These are phyloP conservation scores for Numida meleagris DNA, from an alignment of 2,113 vertebrate species.

Conservation along the genomic window DNA sequence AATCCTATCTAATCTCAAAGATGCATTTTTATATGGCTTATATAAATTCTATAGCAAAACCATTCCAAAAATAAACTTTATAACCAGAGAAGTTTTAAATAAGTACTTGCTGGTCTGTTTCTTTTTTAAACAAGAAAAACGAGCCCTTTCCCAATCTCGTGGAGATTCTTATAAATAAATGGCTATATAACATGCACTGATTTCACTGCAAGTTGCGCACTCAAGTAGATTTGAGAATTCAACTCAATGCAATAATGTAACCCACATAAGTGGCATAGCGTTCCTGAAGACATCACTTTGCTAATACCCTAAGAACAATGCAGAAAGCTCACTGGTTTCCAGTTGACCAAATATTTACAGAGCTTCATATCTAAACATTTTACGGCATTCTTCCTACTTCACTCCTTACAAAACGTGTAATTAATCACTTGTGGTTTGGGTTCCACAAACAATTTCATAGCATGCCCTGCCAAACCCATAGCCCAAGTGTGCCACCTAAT, in stretches of 20 bases:
- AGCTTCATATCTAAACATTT: neutral
- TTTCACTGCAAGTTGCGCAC: neutral
- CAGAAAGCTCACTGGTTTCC: neutral
- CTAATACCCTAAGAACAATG: neutral
- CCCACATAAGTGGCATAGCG: neutral
- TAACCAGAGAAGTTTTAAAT: neutral
- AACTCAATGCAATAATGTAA: neutral
- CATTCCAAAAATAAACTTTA: neutral
- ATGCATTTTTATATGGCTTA: neutral
- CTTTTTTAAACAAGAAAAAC: neutral
- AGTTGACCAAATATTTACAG: neutral
- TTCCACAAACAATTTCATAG: neutral
- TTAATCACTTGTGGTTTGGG: neutral
- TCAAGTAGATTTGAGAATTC: neutral
- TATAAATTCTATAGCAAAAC: neutral
- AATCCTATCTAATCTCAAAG: neutral
- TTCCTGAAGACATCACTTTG: neutral
- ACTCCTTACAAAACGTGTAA: neutral
- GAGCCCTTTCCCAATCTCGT: neutral
- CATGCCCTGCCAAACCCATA: neutral
- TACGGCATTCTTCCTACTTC: neutral
- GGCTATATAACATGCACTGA: neutral
- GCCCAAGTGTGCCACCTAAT: conserved; percentile 52
- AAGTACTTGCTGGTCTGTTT: neutral
- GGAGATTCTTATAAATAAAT: neutral